A percentile compares a stretch with the other conserved stretches of the same genome.
These are phyloP conservation scores for Chaetorhynchus papuensis DNA, from an alignment of 2,113 vertebrate species.

Conservation along the genomic window DNA sequence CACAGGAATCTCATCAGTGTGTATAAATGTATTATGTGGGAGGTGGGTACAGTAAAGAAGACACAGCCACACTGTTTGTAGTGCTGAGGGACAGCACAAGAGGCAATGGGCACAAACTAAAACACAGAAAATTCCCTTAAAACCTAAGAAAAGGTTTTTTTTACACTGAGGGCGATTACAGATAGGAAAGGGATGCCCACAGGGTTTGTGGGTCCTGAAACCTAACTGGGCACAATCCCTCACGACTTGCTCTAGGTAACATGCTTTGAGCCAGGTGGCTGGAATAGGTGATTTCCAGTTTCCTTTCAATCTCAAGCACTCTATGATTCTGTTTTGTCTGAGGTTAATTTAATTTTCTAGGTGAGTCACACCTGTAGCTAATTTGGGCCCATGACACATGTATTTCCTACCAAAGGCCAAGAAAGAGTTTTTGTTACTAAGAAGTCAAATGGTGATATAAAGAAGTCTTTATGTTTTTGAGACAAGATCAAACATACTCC, in stretches of 20 bases:
- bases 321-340: neutral
- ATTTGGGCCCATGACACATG: neutral
- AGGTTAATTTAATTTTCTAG: neutral
- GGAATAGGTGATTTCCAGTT: neutral
- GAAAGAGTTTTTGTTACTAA: neutral
- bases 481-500: neutral
- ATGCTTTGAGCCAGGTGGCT: neutral
- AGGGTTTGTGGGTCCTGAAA: neutral
- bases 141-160: neutral
- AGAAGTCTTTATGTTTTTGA: neutral
- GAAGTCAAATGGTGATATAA: neutral
- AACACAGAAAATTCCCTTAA: neutral
- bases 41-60: neutral
- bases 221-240: neutral
- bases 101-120: neutral
- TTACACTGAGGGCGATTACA: neutral
- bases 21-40: neutral
- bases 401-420: neutral
- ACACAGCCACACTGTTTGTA: neutral
- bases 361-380: neutral
- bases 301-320: neutral
- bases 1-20: neutral
- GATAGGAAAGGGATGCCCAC: neutral
- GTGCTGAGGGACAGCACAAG: neutral
- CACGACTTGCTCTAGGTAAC: neutral